Conservation (phyloP, 2,113 vertebrate species). For the Hippopotamus amphibius region DNA sequence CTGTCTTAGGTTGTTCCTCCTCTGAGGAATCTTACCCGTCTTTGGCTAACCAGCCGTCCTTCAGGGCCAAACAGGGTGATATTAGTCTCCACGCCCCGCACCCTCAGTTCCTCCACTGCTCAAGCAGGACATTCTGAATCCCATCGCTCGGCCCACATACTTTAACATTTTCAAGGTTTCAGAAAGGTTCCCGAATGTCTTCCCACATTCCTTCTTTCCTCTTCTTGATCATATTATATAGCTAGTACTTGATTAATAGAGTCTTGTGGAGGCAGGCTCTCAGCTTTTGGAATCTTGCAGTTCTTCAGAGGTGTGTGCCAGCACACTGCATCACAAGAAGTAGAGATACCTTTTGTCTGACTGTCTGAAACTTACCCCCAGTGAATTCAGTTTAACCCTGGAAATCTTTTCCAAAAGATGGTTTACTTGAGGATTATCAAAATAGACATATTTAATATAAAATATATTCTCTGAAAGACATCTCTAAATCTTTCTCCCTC, state of each 20-base stretch:
- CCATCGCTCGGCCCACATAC: too few relatives aligned
- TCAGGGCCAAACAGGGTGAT: too few relatives aligned
- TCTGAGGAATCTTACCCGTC: too few relatives aligned
- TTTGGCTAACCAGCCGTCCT: too few relatives aligned
- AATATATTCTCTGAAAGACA: not conserved
- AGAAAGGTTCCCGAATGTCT: too few relatives aligned
- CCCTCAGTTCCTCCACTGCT: too few relatives aligned
- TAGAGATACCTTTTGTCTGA: not conserved
- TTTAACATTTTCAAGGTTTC: too few relatives aligned
- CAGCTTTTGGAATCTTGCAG: not conserved
- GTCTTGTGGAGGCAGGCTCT: not conserved
- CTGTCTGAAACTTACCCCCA: not conserved
- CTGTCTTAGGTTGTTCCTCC: too few relatives aligned
- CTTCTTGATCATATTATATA: not conserved
- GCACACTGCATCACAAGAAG: not conserved
- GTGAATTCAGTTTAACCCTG: constrained; percentile 23
- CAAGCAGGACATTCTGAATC: too few relatives aligned
- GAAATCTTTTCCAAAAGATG: not conserved
- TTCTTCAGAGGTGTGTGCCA: not conserved
- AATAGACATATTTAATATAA: constrained; percentile 38
- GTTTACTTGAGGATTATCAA: constrained; percentile 17
- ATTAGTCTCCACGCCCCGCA: too few relatives aligned
- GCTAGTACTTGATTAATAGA: not conserved
- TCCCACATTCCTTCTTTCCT: not conserved
- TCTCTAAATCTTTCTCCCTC: not conserved